phyloP scores from a whole-genome alignment of 53 echinoderm and acorn worm genomes.

The Patiria pectinifera region DNA sequence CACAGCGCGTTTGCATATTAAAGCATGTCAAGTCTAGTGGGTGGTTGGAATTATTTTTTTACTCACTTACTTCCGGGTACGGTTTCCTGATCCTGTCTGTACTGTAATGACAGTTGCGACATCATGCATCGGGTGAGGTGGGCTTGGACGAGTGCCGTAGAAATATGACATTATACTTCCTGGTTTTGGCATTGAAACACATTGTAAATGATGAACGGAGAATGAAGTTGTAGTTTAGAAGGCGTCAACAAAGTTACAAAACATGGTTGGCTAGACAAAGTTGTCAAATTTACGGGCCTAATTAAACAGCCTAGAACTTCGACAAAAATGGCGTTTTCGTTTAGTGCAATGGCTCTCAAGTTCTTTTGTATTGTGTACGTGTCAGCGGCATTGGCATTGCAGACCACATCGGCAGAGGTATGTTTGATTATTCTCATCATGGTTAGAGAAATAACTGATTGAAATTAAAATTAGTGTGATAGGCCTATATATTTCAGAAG shows the following conservation, averaged over 20 bases:
- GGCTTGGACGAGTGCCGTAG: not conserved
- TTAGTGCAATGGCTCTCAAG: not conserved
- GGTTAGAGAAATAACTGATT: too few species aligned
- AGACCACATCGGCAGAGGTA: not conserved
- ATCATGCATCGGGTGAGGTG: not conserved
- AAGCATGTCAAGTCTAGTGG: not conserved
- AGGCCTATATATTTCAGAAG: too few species aligned
- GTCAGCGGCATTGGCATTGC: not conserved
- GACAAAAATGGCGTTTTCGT: not conserved
- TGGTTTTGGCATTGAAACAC: not conserved
- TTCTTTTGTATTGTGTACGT: not conserved
- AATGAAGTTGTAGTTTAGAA: not conserved
- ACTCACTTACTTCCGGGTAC: slow-evolving; percentile 3
- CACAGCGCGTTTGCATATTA: not conserved
- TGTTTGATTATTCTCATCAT: not conserved
- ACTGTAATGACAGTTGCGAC: not conserved
- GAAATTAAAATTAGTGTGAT: too few species aligned
- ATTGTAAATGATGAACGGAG: not conserved
- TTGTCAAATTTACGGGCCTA: not conserved
- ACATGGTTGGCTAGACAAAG: too few species aligned
- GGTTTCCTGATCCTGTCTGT: not conserved
- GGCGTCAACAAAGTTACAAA: too few species aligned
- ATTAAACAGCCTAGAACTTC: not conserved
- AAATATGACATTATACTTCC: not conserved
- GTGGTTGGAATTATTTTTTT: not conserved